Evolutionary conservation across 2,888 invertebrate genomes (phyloP).

Genomic region (Epinotia ramella): DNA sequence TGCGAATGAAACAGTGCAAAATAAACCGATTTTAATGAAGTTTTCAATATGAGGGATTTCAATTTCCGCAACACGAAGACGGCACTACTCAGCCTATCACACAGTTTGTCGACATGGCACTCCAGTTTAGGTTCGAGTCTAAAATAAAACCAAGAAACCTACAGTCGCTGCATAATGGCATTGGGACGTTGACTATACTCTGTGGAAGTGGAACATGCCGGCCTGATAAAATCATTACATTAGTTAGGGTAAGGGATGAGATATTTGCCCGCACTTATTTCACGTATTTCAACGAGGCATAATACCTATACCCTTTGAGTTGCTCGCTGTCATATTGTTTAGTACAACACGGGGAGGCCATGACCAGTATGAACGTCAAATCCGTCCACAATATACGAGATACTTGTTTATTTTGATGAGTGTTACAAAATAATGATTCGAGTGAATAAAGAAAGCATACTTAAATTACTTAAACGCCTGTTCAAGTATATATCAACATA

Average conservation of each 20-base stretch:
- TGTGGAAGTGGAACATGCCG: too few relatives aligned
- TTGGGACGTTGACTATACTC: too few relatives aligned
- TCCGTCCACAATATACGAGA: slow-evolving; percentile 5
- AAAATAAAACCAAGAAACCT: too few relatives aligned
- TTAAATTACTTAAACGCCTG: background rate
- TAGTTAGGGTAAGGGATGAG: background rate
- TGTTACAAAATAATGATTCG: background rate
- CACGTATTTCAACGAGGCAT: background rate
- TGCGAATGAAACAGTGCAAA: too few relatives aligned
- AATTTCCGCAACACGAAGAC: too few relatives aligned
- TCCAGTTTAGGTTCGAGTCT: too few relatives aligned
- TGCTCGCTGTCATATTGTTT: slow-evolving; percentile 7
- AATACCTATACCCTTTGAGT: background rate
- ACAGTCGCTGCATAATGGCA: too few relatives aligned
- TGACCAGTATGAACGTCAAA: slow-evolving; percentile 12
- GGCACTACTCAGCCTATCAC: too few relatives aligned
- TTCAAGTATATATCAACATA: background rate
- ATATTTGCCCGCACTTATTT: background rate
- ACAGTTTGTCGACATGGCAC: too few relatives aligned
- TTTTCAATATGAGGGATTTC: too few relatives aligned
- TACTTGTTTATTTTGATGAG: slow-evolving; percentile 6
- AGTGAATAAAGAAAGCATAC: slow-evolving; percentile 5
- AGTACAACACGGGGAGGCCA: slow-evolving; percentile 12
- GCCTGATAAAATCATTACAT: too few relatives aligned
- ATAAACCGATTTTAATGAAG: too few relatives aligned